Evolutionary conservation across 1,140 invertebrate species (phyloP), one percentile per base, ranked within the genome.

Genomic region (Meloidogyne chitwoodi): DNA sequence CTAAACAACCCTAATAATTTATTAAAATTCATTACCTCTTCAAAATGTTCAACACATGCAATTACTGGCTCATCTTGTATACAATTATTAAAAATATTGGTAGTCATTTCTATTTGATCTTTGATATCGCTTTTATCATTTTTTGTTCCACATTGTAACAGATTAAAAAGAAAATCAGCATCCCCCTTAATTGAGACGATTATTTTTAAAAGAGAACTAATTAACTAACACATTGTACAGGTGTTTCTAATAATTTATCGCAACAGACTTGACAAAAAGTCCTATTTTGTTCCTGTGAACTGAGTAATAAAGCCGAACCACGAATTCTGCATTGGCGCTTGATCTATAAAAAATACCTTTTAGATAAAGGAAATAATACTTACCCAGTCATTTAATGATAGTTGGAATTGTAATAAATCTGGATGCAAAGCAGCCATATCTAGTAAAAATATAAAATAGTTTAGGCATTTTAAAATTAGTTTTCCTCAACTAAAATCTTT

Each of bases 301-400:
- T 34, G 5, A 82, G 61, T 41, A 82, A 26, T 61, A 82, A 84
- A 27, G 81, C 81, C 16, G 75, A 76, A 3, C 81, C 82, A 14
- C 61, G 66, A 34, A 73, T 26, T 69, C 65, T 71, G 29, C 73
- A 81, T 56, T 82, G 82, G 6, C 48, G 68, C 22, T 71, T 75
- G 24, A 82, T 76, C 81, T 82, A 65, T 63, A 82, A 80, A 16
- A 44, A 66, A 24, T 22, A 22, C 0, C 1, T 29, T 64, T 75
- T 10, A n/a, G 76, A n/a, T n/a, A 76, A 38, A 26, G 11, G 5
- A 24, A 0, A 19, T 41, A 27, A 27, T n/a, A 72, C 74, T 26
- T 62, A 82, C 81, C 80, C 81, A 82, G 29, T 84, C 70, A 67
- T 83, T 82, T n/a, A 82, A 66, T 24, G 73, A 79, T 44, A 71